These are phyloP conservation scores for Phocoena phocoena DNA, from an alignment of 2,113 vertebrate species.

Conservation along the genomic window DNA sequence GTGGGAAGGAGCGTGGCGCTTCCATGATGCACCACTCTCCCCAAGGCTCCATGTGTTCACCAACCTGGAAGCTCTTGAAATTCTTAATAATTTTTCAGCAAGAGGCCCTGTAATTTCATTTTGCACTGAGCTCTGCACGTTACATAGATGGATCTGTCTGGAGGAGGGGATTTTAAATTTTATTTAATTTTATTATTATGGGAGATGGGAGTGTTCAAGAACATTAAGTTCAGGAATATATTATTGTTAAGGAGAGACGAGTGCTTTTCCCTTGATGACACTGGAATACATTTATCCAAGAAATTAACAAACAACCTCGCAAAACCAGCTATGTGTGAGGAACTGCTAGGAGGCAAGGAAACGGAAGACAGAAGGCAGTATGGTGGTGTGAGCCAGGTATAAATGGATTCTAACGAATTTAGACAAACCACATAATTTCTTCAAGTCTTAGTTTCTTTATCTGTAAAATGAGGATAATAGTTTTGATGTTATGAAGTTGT, in stretches of 20 bases:
- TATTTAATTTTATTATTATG: conserved; percentile 14
- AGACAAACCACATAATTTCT: not conserved
- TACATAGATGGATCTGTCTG: not conserved
- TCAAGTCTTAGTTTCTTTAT: not conserved
- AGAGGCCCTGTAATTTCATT: not conserved
- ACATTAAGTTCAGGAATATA: conserved; percentile 14
- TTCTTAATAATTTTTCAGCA: not conserved
- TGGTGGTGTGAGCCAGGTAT: not conserved
- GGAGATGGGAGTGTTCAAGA: not conserved
- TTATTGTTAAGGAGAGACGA: conserved; percentile 4
- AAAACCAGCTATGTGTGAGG: not conserved
- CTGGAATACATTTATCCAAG: not conserved
- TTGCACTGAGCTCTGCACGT: not conserved
- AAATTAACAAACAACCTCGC: not conserved
- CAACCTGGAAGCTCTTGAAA: not conserved
- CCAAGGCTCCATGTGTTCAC: not conserved
- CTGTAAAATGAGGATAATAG: not conserved
- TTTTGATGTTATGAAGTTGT: not conserved
- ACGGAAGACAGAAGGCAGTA: not conserved
- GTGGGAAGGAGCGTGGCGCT: not conserved
- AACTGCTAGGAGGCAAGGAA: not conserved
- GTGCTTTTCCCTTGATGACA: not conserved
- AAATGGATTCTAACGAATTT: not conserved
- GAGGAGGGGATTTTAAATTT: not conserved
- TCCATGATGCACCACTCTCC: not conserved